phyloP scores from a whole-genome alignment of 2,797 vertebrate species.

The Galago senegalensis region DNA sequence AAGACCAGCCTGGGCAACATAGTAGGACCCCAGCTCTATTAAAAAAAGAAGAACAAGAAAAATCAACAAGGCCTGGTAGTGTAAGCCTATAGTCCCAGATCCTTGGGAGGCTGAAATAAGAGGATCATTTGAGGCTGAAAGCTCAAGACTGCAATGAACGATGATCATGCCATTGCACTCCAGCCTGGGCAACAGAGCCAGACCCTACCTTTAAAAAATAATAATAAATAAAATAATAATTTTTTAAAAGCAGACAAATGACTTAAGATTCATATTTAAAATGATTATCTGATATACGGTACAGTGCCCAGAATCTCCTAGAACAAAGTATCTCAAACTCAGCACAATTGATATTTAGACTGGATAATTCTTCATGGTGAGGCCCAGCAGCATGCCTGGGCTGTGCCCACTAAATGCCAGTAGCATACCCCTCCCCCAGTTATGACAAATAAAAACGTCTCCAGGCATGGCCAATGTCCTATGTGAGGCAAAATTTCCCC shows the following conservation, averaged over 20 bases:
- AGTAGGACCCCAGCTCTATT: neutral
- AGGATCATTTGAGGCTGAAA: neutral
- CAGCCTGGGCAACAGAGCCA: neutral
- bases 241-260: neutral
- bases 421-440: neutral
- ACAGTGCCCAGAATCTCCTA: neutral
- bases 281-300: neutral
- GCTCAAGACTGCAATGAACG: neutral
- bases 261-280: conserved; percentile 25
- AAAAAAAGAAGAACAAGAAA: neutral
- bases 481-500: neutral
- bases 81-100: neutral
- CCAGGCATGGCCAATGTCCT: neutral
- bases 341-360: neutral
- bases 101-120: neutral
- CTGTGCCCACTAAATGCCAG: neutral
- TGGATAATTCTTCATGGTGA: neutral
- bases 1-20: neutral
- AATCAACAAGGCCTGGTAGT: neutral
- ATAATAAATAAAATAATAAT: neutral
- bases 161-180: neutral
- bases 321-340: neutral
- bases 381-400: neutral
- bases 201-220: neutral
- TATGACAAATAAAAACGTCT: neutral